Conservation (phyloP, 2,113 vertebrate species). For the Eidolon helvum region DNA sequence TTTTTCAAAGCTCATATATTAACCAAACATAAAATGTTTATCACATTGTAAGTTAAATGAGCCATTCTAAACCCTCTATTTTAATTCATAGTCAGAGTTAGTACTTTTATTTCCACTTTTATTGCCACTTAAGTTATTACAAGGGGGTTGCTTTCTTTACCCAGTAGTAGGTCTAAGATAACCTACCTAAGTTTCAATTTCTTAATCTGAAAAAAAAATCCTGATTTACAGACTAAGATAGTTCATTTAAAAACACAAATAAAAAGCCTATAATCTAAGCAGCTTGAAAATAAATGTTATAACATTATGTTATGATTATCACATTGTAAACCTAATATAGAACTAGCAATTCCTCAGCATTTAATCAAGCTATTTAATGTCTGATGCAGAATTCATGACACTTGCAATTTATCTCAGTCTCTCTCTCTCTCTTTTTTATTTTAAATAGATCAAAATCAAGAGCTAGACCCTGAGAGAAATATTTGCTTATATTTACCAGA, state of each 20-base stretch:
- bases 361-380: not conserved
- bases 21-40: constrained; percentile 4
- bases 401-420: not conserved
- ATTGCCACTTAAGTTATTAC: not conserved
- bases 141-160: not conserved
- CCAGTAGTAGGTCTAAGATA: not conserved
- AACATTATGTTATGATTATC: not conserved
- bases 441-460: not conserved
- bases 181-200: not conserved
- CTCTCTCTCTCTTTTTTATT: not conserved
- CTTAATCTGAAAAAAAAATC: not conserved
- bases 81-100: not conserved
- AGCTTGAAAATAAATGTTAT: not conserved
- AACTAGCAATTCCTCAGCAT: not conserved
- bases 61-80: constrained; percentile 11
- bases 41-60: not conserved
- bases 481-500: not conserved
- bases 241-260: not conserved
- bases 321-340: not conserved
- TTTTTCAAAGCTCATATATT: constrained; percentile 35
- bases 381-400: not conserved
- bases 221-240: not conserved
- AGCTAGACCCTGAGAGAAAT: not conserved
- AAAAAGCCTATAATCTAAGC: not conserved
- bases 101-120: not conserved